Percentiles rank a stretch among this genome's conserved stretches.
phyloP scores from a whole-genome alignment of 2,888 invertebrate genomes.

The Epiblema foenella region DNA sequence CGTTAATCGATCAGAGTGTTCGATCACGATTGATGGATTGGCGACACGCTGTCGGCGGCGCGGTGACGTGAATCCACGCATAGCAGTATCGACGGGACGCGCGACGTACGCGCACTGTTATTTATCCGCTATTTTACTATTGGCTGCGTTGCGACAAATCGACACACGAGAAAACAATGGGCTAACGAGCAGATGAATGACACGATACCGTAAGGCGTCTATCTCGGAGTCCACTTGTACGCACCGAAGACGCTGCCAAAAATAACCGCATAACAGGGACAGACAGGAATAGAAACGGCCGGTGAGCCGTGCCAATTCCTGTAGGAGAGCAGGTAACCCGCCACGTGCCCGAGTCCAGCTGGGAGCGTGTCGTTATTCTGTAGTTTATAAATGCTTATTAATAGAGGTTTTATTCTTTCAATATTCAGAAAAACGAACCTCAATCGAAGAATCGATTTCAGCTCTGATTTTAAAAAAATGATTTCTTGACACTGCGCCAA shows the following conservation, averaged over 20 bases:
- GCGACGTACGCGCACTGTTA: conserved; percentile 61
- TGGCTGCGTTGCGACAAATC: conserved; percentile 74
- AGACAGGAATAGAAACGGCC: conserved; percentile 76
- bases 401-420: conserved; percentile 1
- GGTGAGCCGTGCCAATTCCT: conserved; percentile 77
- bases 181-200: conserved; percentile 83
- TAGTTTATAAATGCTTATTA: conserved; percentile 27
- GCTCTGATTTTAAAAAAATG: too few species aligned
- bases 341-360: conserved; percentile 69
- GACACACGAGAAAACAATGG: conserved; percentile 79
- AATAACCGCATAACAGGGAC: conserved; percentile 78
- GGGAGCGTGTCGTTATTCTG: conserved; percentile 50
- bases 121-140: conserved; percentile 71
- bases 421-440: conserved; percentile 3
- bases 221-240: conserved; percentile 71
- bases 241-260: conserved; percentile 77
- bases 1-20: conserved; percentile 76
- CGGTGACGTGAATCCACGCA: conserved; percentile 56
- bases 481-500: too few species aligned
- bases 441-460: neutral
- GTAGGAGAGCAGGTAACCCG: conserved; percentile 64
- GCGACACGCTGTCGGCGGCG: conserved; percentile 70
- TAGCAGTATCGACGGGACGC: conserved; percentile 48
- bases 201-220: conserved; percentile 68
- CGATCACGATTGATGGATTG: conserved; percentile 79